Conservation (phyloP, 2,113 vertebrate genomes). For the Burhinus bistriatus region DNA sequence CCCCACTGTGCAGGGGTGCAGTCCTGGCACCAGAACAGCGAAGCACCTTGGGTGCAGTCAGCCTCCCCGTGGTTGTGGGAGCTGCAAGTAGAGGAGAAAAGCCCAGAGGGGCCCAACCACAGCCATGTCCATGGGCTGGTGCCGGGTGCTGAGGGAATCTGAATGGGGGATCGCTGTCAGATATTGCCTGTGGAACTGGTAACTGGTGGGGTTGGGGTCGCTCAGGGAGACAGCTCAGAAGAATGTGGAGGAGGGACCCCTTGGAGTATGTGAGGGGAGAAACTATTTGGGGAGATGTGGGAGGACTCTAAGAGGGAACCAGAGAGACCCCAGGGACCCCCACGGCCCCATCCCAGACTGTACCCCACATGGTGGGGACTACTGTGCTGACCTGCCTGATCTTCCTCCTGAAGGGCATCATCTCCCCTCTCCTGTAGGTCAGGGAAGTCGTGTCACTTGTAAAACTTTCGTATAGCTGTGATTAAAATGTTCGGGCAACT, state of each 20-base stretch:
- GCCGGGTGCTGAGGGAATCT: neutral
- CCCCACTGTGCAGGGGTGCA: accelerated
- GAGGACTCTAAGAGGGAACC: neutral
- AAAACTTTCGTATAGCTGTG: neutral
- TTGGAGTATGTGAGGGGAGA: neutral
- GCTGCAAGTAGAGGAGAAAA: accelerated
- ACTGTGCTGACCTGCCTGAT: neutral
- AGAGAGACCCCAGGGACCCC: neutral
- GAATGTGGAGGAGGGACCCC: accelerated
- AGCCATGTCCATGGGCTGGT: accelerated
- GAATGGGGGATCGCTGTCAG: accelerated
- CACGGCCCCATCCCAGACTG: accelerated
- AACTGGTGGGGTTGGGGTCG: accelerated
- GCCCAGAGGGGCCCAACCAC: neutral
- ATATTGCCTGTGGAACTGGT: neutral
- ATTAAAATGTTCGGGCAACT: neutral
- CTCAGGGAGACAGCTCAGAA: accelerated
- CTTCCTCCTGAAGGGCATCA: neutral
- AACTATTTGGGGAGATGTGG: neutral
- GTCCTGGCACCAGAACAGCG: neutral
- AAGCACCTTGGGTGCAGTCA: accelerated
- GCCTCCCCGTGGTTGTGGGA: accelerated
- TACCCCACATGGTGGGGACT: accelerated
- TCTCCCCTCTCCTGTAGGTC: accelerated
- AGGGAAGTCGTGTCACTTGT: neutral